These are phyloP conservation scores for Halictus rubicundus DNA, from an alignment of 1,140 invertebrate species.

Conservation along the genomic window DNA sequence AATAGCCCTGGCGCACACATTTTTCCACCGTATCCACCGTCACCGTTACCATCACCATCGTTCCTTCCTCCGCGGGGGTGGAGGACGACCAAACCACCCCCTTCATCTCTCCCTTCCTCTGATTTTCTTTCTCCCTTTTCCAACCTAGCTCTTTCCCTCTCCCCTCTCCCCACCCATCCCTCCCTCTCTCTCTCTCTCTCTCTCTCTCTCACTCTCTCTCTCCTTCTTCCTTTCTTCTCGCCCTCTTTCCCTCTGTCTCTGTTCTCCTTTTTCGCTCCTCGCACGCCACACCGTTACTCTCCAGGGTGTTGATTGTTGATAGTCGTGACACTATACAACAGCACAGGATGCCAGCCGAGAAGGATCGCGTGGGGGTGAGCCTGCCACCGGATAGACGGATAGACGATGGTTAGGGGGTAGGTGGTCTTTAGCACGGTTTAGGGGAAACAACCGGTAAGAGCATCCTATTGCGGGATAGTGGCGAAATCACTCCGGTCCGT, in stretches of 20 bases:
- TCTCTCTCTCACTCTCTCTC: too few species aligned
- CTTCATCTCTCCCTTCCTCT: background rate
- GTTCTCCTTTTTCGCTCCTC: too few species aligned
- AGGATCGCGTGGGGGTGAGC: background rate
- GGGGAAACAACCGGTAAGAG: constrained; percentile 27
- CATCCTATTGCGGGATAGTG: constrained; percentile 23
- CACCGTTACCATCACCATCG: constrained; percentile 21
- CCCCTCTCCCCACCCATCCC: too few species aligned
- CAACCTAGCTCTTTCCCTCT: background rate
- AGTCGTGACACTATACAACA: constrained; percentile 29
- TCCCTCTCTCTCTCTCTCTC: background rate
- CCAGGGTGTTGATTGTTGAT: constrained; percentile 54
- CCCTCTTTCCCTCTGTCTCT: too few species aligned
- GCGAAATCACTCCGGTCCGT: background rate
- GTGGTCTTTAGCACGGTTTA: constrained; percentile 36
- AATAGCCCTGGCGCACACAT: constrained; percentile 74
- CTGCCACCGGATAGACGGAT: constrained; percentile 17
- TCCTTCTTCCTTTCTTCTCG: too few species aligned
- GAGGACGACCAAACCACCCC: background rate
- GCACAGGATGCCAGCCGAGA: background rate
- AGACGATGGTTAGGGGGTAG: constrained; percentile 37
- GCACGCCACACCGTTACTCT: background rate
- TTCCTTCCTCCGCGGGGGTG: background rate
- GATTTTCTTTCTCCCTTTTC: background rate
- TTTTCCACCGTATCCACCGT: constrained; percentile 56